Evolutionary conservation across 2,113 vertebrate species (phyloP).

Genomic region (Stigmatopora argus): DNA sequence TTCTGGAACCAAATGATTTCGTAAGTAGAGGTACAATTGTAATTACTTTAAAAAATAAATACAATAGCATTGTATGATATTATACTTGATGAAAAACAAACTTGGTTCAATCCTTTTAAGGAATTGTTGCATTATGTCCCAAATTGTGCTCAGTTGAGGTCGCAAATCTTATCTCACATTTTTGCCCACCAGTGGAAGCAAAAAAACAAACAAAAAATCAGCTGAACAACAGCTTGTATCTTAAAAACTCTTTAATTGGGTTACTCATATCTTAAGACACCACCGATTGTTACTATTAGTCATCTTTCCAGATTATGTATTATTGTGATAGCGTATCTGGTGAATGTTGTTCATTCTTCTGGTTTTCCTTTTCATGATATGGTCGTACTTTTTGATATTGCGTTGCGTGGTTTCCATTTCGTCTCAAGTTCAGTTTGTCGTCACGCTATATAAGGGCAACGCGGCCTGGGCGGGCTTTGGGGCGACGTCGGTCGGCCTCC

Average conservation of each 20-base stretch:
- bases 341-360: background rate
- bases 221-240: background rate
- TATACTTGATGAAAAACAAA: too few relatives aligned
- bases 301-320: background rate
- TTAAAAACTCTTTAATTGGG: background rate
- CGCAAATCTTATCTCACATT: background rate
- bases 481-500: conserved; percentile 31
- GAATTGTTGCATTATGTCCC: too few relatives aligned
- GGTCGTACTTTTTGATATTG: too few relatives aligned
- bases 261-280: background rate
- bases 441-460: background rate
- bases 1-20: too few relatives aligned
- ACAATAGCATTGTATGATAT: too few relatives aligned
- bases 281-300: background rate
- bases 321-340: background rate
- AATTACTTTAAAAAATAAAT: too few relatives aligned
- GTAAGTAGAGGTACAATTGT: too few relatives aligned
- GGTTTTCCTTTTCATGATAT: too few relatives aligned
- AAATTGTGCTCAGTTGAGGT: too few relatives aligned
- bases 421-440: too few relatives aligned
- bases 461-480: background rate
- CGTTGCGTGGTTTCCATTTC: too few relatives aligned
- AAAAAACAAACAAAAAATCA: background rate
- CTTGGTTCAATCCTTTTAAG: too few relatives aligned
- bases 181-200: background rate